Conservation (phyloP, 2,888 invertebrate species). For the Andrena hattorfiana region DNA sequence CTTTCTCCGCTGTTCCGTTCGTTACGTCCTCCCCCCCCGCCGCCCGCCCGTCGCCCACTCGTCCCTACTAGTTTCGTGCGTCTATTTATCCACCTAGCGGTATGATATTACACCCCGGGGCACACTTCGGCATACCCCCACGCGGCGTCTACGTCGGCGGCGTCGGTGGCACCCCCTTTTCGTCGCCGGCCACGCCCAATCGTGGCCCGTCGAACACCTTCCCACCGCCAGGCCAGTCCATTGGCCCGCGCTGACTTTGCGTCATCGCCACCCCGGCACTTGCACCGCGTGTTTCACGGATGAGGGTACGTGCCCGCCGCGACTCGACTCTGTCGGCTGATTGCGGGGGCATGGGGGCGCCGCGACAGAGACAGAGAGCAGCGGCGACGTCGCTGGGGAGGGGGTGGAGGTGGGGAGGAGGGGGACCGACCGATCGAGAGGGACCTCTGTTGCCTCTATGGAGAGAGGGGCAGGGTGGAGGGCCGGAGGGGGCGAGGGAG, state of each 20-base stretch:
- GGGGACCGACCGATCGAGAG: conserved; percentile 46
- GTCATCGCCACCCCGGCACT: conserved; percentile 78
- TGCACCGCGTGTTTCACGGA: conserved; percentile 73
- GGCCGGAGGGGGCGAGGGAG: conserved; percentile 2
- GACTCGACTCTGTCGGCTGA: conserved; percentile 64
- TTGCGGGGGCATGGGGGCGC: conserved; percentile 70
- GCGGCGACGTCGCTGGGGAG: conserved; percentile 13
- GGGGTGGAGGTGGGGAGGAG: conserved; percentile 2
- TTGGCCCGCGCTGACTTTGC: conserved; percentile 83
- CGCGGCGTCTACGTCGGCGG: conserved; percentile 20
- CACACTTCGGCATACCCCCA: conserved; percentile 77
- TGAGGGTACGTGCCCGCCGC: conserved; percentile 53
- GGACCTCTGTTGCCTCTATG: neutral
- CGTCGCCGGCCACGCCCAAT: conserved; percentile 80
- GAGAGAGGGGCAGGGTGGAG: conserved; percentile 37
- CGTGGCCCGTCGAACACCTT: conserved; percentile 77
- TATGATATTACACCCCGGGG: conserved; percentile 84
- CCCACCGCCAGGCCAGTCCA: conserved; percentile 78
- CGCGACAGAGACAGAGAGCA: conserved; percentile 4
- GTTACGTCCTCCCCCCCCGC: conserved; percentile 39
- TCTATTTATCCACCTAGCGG: conserved; percentile 84
- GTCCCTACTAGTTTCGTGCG: conserved; percentile 71
- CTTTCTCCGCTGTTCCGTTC: conserved; percentile 59
- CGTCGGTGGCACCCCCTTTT: conserved; percentile 28
- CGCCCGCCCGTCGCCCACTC: conserved; percentile 20